Evolutionary conservation across 2,113 vertebrate genomes (phyloP).

Genomic region (Parus major): DNA sequence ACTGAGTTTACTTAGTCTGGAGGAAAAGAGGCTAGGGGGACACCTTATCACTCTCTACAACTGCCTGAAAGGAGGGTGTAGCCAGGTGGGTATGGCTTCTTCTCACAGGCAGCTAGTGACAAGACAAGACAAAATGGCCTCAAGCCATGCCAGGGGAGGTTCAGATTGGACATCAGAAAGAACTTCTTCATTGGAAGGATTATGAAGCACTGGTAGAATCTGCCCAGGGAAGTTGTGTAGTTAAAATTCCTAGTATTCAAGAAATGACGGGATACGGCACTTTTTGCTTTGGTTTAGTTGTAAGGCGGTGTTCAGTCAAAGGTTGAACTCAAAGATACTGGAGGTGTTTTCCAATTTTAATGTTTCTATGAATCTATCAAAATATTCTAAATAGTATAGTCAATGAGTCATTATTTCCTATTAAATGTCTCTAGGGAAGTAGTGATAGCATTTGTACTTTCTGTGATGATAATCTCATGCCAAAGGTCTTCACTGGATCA

Average conservation of each 20-base stretch:
- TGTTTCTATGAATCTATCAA: not conserved
- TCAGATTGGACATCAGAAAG: not conserved
- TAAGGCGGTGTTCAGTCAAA: fast-evolving
- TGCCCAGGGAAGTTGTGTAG: not conserved
- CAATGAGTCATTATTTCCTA: not conserved
- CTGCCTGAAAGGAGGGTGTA: not conserved
- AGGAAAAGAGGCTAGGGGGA: fast-evolving
- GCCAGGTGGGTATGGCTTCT: fast-evolving
- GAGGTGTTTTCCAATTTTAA: not conserved
- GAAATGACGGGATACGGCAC: not conserved
- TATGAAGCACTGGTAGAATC: not conserved
- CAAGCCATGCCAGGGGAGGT: not conserved
- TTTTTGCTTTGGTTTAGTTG: not conserved
- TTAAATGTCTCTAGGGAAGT: not conserved
- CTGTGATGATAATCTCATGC: not conserved
- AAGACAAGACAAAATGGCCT: not conserved
- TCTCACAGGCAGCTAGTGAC: not conserved
- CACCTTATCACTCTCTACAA: fast-evolving
- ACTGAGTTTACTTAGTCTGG: not conserved
- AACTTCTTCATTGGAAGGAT: not conserved
- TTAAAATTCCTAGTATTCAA: not conserved
- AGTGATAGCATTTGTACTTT: not conserved
- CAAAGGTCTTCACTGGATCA: not conserved
- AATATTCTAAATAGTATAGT: not conserved
- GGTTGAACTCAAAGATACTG: not conserved